Percentiles rank a stretch among this genome's conserved stretches.
Conservation (phyloP, 2,797 vertebrate genomes). For the Anolis apletophallus region DNA sequence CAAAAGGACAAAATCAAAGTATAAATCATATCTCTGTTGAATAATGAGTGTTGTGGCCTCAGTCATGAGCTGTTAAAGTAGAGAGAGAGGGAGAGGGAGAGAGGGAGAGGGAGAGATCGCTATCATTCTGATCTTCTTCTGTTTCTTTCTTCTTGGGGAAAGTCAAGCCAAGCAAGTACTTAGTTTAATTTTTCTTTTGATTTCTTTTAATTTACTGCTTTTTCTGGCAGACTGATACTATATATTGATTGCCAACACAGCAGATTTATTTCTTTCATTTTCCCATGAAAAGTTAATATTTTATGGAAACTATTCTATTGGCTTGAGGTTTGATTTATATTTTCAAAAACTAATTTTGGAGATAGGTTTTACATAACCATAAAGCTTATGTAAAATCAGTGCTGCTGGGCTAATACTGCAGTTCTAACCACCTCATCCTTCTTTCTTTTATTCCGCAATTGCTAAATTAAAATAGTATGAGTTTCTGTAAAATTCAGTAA, state of each 20-base stretch:
- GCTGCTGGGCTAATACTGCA: background rate
- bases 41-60: conserved; percentile 6
- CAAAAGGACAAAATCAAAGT: conserved; percentile 23
- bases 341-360: conserved; percentile 41
- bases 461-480: background rate
- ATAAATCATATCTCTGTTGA: conserved; percentile 23
- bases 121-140: conserved; percentile 1
- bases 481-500: conserved; percentile 2
- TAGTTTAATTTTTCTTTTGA: conserved; percentile 47
- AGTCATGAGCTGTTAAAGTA: conserved; percentile 5
- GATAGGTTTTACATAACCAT: conserved; percentile 25
- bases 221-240: conserved; percentile 20
- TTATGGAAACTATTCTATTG: conserved; percentile 41
- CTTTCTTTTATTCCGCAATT: background rate
- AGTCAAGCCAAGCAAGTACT: conserved; percentile 41
- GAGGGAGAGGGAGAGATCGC: background rate
- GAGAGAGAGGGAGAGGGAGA: background rate
- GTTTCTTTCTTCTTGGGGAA: conserved; percentile 20
- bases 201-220: conserved; percentile 15
- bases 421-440: background rate
- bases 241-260: conserved; percentile 46
- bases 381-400: conserved; percentile 2
- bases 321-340: conserved; percentile 36
- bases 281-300: conserved; percentile 41
- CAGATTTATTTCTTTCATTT: conserved; percentile 32